A percentile compares a stretch with the other conserved stretches of the same genome.
phyloP scores from a whole-genome alignment of 1,140 invertebrate genomes.

The Drosophila parabipectinata region DNA sequence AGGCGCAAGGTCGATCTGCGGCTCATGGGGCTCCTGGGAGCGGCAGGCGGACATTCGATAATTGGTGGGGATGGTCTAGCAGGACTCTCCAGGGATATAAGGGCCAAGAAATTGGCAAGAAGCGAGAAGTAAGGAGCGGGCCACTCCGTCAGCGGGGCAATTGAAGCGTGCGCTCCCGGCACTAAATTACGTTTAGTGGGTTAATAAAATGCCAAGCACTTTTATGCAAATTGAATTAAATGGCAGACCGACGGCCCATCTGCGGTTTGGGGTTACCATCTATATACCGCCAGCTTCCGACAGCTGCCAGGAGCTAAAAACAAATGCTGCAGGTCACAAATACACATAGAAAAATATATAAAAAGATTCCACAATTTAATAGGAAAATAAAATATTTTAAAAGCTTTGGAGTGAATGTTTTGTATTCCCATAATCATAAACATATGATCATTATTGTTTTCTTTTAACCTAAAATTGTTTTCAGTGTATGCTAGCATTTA shows the following conservation, averaged over 20 bases:
- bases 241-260: slow-evolving; percentile 39
- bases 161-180: slow-evolving; percentile 50
- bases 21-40: slow-evolving; percentile 22
- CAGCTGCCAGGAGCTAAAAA: slow-evolving; percentile 22
- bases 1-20: slow-evolving; percentile 71
- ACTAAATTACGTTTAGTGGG: slow-evolving; percentile 77
- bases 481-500: slow-evolving; percentile 44
- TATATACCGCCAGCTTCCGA: slow-evolving; percentile 22
- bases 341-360: not conserved
- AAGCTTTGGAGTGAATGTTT: too few relatives aligned
- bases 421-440: too few relatives aligned
- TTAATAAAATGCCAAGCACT: slow-evolving; percentile 75
- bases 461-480: not conserved
- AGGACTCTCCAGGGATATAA: slow-evolving; percentile 54
- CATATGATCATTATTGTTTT: too few relatives aligned
- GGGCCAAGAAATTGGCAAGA: slow-evolving; percentile 30
- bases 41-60: slow-evolving; percentile 53
- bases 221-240: slow-evolving; percentile 78
- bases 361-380: not conserved
- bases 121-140: not conserved
- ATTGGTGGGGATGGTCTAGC: slow-evolving; percentile 50
- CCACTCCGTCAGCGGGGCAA: slow-evolving; percentile 67
- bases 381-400: not conserved
- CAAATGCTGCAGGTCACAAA: not conserved
- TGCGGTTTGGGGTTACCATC: slow-evolving; percentile 13